These are phyloP conservation scores for Thymelicus acteon DNA, from an alignment of 2,888 invertebrate genomes.

Conservation along the genomic window DNA sequence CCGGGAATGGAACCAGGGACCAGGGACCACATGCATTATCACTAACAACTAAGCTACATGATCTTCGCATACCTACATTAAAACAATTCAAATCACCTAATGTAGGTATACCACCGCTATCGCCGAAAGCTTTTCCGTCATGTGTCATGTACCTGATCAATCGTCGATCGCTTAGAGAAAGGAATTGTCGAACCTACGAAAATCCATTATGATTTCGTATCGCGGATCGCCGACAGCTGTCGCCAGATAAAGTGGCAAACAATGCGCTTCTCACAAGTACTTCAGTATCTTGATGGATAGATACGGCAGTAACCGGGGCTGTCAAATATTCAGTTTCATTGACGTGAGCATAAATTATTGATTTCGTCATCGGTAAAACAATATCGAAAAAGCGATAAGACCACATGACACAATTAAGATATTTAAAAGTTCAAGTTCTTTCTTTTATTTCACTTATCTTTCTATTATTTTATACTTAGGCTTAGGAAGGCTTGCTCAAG, in stretches of 20 bases:
- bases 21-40: too few species aligned
- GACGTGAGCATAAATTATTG: background rate
- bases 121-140: background rate
- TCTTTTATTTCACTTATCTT: too few species aligned
- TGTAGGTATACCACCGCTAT: background rate
- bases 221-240: slow-evolving; percentile 62
- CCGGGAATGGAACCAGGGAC: too few species aligned
- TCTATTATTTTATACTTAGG: too few species aligned
- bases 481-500: too few species aligned
- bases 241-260: slow-evolving; percentile 60
- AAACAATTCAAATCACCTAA: too few species aligned
- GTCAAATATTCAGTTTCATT: background rate
- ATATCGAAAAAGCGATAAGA: too few species aligned
- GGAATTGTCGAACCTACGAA: slow-evolving; percentile 49
- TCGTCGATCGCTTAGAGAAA: slow-evolving; percentile 51
- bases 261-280: slow-evolving; percentile 50
- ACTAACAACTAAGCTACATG: too few species aligned
- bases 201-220: slow-evolving; percentile 58
- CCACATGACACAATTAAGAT: too few species aligned
- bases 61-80: too few species aligned
- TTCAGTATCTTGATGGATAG: slow-evolving; percentile 50
- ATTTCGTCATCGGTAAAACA: background rate
- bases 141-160: slow-evolving; percentile 10
- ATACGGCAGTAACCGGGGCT: slow-evolving; percentile 20
- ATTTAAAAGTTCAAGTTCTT: too few species aligned